phyloP scores from a whole-genome alignment of 1,140 invertebrate species.

The Cyrtorhinus lividipennis region DNA sequence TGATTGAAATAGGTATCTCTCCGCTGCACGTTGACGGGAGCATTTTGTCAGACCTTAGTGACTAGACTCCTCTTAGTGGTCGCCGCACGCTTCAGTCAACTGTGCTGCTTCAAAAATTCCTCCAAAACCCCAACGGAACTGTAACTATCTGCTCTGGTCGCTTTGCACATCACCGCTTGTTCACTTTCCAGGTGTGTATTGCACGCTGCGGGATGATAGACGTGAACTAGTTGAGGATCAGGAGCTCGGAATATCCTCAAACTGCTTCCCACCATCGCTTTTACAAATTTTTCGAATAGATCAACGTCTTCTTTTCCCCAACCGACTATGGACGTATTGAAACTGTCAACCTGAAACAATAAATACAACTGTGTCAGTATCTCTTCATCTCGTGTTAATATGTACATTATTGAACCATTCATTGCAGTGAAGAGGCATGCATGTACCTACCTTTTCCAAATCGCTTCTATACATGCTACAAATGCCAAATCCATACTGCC shows the following conservation, averaged over 20 bases:
- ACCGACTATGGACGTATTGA: conserved; percentile 80
- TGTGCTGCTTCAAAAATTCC: conserved; percentile 29
- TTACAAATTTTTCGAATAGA: conserved; percentile 66
- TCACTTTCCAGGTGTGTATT: conserved; percentile 55
- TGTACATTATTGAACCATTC: background rate
- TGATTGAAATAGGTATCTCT: too few species aligned
- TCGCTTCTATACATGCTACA: conserved; percentile 81
- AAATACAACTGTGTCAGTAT: background rate
- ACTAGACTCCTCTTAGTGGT: too few species aligned
- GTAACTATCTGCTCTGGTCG: conserved; percentile 63
- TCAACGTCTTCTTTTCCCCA: conserved; percentile 93
- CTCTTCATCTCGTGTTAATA: background rate
- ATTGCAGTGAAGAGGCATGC: background rate
- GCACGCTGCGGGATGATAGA: conserved; percentile 82
- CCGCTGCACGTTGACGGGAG: too few species aligned
- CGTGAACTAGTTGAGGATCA: conserved; percentile 79
- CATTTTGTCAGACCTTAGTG: too few species aligned
- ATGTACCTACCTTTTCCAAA: conserved; percentile 38
- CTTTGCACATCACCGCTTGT: conserved; percentile 81
- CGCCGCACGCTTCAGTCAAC: conserved; percentile 38
- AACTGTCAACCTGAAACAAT: conserved; percentile 63
- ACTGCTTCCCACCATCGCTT: conserved; percentile 38
- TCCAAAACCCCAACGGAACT: conserved; percentile 36
- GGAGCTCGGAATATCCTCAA: conserved; percentile 60
- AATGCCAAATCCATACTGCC: conserved; percentile 94